Evolutionary conservation across 2,113 vertebrate genomes (phyloP), one percentile per base, ranked within the genome.

Genomic region (Alethe diademata): DNA sequence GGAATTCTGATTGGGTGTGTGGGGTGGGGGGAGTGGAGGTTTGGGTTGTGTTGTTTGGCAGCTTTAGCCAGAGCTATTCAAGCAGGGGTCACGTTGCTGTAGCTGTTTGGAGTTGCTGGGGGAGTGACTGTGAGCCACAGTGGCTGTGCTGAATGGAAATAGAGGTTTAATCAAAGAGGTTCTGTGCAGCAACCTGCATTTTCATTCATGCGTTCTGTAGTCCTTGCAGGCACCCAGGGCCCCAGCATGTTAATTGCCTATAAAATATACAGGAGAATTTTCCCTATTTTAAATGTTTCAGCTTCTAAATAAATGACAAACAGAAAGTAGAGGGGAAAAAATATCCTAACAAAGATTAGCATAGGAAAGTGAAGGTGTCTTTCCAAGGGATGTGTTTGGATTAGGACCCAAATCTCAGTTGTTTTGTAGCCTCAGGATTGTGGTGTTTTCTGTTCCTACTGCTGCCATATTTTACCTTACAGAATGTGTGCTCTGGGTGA

Each of bases 101-200:
- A 70, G 42, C 35, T 31, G 26, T 8, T 60, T 66, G 0, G 0
- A 51, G 35, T 62, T 83, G 82, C 72, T 56, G 53, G 51, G 48
- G 79, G 56, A 75, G 40, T 16, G 51, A 47, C 64, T 78, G 58
- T 22, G 69, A 84, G 84, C 53, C 31, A 25, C 76, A 28, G 54
- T 33, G 54, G 4, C 56, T 86, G 71, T 48, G 67, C 82, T 74
- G 92, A 93, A 92, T 93, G 75, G 67, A 91, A 86, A 93, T n/a
- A 43, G 64, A 51, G 42, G 19, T 80, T 78, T 67, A 78, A 82
- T 93, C 67, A 80, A 86, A 95, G 54, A 26, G 25, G 17, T 36
- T 90, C 72, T 88, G 69, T 88, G 60, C 43, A 5, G 11, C 28
- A 67, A 60, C 42, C 61, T 81, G 73, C 11, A 12, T 76, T 93